Conservation (phyloP, 2,797 vertebrate species). For the Vireo griseus region DNA sequence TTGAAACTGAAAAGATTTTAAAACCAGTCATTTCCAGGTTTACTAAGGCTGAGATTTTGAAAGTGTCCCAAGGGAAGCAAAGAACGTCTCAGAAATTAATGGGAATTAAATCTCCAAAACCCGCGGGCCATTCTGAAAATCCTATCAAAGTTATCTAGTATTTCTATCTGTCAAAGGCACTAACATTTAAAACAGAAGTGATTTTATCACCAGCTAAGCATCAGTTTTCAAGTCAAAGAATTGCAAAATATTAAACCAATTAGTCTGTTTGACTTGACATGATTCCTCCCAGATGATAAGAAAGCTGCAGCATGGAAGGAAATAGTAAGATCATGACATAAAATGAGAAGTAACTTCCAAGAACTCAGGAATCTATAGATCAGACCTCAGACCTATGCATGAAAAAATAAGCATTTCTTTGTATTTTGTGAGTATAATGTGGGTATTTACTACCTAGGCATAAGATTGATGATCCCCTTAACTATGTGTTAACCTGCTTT, state of each 20-base stretch:
- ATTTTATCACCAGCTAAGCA: slow-evolving; percentile 37
- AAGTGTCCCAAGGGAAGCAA: slow-evolving; percentile 25
- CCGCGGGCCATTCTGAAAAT: slow-evolving; percentile 38
- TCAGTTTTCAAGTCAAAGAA: slow-evolving; percentile 37
- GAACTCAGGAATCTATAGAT: not conserved
- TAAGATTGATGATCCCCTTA: slow-evolving; percentile 4
- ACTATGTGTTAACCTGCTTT: not conserved
- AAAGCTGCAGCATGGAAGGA: slow-evolving; percentile 1
- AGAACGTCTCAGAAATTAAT: slow-evolving; percentile 53
- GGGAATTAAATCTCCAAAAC: slow-evolving; percentile 54
- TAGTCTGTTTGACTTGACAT: slow-evolving; percentile 40
- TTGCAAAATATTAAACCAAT: slow-evolving; percentile 56
- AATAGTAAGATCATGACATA: not conserved
- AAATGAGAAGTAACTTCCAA: not conserved
- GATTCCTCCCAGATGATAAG: slow-evolving; percentile 27
- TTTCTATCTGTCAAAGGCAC: slow-evolving; percentile 41
- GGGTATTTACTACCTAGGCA: not conserved
- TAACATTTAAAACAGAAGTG: slow-evolving; percentile 48
- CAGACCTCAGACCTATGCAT: not conserved
- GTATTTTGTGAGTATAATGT: not conserved
- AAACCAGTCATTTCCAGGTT: slow-evolving; percentile 26
- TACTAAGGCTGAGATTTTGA: slow-evolving; percentile 38
- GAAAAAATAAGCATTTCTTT: not conserved
- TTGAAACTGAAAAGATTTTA: slow-evolving; percentile 8
- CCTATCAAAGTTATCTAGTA: slow-evolving; percentile 44